Base-by-base conservation (phyloP, 92 coral and sea anemone species). In the Blastomussa wellsi region DNA sequence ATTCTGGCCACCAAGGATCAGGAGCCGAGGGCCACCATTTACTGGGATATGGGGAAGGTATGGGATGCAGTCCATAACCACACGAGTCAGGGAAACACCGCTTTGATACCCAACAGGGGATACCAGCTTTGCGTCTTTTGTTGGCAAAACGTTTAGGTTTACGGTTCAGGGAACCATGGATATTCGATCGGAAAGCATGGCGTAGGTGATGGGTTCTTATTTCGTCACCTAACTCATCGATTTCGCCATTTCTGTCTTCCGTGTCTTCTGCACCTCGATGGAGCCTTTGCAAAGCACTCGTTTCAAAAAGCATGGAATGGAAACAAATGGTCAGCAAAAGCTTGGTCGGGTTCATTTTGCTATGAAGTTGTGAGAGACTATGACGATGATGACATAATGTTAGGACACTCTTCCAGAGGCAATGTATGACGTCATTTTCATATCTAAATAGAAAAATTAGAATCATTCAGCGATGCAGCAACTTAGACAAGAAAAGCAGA, bases 1-100 rank as follows among this genome's bases (percentile, higher is more conserved):
- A 80, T 39, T 67, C 76, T 20, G 84, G 76, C 84, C 84, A 80
- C 24, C 36, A 48, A 44, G 76, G 12, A 14, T 80, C 26, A 44
- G 52, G 59, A 16, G 32, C 49, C 11, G 41, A 14, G 19, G 76
- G 76, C 84, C 74, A 80, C 74, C 84, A 44, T 37, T 7, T 11
- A 10, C 67, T 32, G 22, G 4, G 29, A 57, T 39, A 37, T 16
- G 41, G 44, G 31, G 26, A 44, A 67, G 35, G 28, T 39, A 42
- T 12, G 0, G 39, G 31, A 36, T n/a, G 12, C 29, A 17, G 17
- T 29, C 55, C 37, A 31, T 42, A 41, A 22, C 84, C 72, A 44
- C 11, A 44, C 7, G 11, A 6, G 75, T 65, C 42, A 9, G 84
- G 47, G 44, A 64, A 68, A 47, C 55, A 80, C 9, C 84, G 65